phyloP scores from a whole-genome alignment of 2,888 invertebrate genomes.

The Neocrepidodera transversa region DNA sequence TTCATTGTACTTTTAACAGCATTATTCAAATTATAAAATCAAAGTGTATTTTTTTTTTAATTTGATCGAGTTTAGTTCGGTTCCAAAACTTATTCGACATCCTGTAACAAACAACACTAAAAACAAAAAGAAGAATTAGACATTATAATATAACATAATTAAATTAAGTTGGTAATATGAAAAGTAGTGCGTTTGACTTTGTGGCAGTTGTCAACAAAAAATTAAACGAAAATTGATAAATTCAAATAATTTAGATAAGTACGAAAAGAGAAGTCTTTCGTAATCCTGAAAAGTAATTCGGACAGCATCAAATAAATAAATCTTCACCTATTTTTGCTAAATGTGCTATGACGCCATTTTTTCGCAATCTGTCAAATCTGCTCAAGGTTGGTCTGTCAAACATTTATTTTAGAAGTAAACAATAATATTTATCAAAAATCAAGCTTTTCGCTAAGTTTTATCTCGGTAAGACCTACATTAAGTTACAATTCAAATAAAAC shows the following conservation, averaged over 20 bases:
- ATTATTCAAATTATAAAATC: no score
- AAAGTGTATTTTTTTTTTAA: no score
- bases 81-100: no score
- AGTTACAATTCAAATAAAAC: slow-evolving; percentile 2
- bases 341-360: slow-evolving; percentile 53
- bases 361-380: slow-evolving; percentile 52
- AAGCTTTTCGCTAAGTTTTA: slow-evolving; percentile 23
- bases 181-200: slow-evolving; percentile 53
- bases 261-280: not conserved
- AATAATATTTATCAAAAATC: slow-evolving; percentile 51
- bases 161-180: slow-evolving; percentile 36
- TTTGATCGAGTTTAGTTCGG: no score
- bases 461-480: slow-evolving; percentile 12
- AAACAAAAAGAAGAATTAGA: not conserved
- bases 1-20: no score
- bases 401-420: slow-evolving; percentile 54
- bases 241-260: not conserved
- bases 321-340: slow-evolving; percentile 18
- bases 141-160: not conserved
- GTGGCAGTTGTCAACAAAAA: slow-evolving; percentile 48
- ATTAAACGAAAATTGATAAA: slow-evolving; percentile 16
- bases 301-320: not conserved
- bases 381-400: slow-evolving; percentile 54
- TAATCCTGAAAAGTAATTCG: not conserved
- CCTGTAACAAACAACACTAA: no score